Conservation (phyloP, 2,797 vertebrate species). For the Iguana delicatissima region DNA sequence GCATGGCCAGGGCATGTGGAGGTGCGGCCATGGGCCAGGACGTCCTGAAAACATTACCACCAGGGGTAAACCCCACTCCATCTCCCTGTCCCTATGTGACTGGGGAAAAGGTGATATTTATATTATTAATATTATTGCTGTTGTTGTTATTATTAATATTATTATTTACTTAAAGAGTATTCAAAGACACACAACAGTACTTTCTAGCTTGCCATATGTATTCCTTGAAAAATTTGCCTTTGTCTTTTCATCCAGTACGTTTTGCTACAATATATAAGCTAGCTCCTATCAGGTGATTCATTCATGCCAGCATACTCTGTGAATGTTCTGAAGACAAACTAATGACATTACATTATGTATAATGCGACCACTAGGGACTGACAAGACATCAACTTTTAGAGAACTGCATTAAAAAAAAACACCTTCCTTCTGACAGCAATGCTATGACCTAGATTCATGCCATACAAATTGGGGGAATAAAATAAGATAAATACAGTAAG, state of each 20-base stretch:
- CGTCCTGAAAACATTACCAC: too few species aligned
- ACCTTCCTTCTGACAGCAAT: conserved; percentile 22
- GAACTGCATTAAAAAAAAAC: conserved; percentile 47
- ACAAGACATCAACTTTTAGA: conserved; percentile 45
- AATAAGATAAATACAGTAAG: conserved; percentile 18
- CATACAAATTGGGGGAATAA: conserved; percentile 44
- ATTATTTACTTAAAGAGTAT: not conserved
- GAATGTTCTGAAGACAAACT: conserved; percentile 10
- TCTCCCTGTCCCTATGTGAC: too few species aligned
- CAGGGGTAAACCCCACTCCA: too few species aligned
- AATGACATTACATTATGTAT: conserved; percentile 23
- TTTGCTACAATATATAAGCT: conserved; percentile 14
- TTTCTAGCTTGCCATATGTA: not conserved
- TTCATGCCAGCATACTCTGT: conserved; percentile 6
- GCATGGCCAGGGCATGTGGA: too few species aligned
- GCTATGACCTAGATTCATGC: conserved; percentile 48
- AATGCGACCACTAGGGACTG: conserved; percentile 22
- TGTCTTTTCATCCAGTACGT: not conserved
- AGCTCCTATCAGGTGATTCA: not conserved
- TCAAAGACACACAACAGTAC: not conserved
- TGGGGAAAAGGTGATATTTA: too few species aligned
- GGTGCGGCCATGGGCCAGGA: too few species aligned
- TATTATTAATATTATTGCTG: too few species aligned
- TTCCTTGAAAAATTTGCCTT: not conserved
- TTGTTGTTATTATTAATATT: too few species aligned